Base-by-base conservation (phyloP, 2,888 invertebrate species). In the Trachelus troglodyta region DNA sequence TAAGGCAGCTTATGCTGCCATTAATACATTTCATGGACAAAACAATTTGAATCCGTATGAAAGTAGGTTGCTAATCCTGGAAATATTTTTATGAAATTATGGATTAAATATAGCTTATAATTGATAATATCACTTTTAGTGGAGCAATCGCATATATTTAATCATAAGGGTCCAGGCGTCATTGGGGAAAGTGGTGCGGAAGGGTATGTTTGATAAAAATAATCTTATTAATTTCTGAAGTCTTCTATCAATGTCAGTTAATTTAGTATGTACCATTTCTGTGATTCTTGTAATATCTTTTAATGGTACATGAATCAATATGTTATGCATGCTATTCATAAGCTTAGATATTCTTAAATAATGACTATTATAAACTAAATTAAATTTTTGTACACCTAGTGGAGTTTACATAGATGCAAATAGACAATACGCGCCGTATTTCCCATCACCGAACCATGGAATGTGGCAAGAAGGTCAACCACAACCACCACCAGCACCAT, bases 61-160 rank as follows among this genome's bases (percentile, higher is more conserved):
- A 77, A 87, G 90, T 90, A 79, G 83, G 89, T 86, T 71, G 12
- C 9, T 33, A 11, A 31, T 33, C 9, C 6, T 71, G 12, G 12
- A 6, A 71, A 33, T 11, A 15, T 9, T 71, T 31, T 34, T 11
- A 34, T 33, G 33, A 56, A 23, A 33, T 33, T 71, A 12, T 23
- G 6, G 31, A 31, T 33, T 71, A 71, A 23, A 33, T 71, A 34
- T 23, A 31, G 11, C 31, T 33, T 31, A 33, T 31, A 71, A 71
- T 31, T 71, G 12, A 30, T 33, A 33, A 71, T 31, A 33, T 71
- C 71, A 69, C 37, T 78, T 69, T 71, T 68, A 78, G 78, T 31
- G n/a, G 89, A 89, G 75, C 87, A 89, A 69, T 84, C 88, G 4
- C 83, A 84, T 75, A 89, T 89, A 81, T 91, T 90, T 76, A 89